Base-by-base conservation (phyloP, 2,888 invertebrate genomes). In the Bombylius discolor region DNA sequence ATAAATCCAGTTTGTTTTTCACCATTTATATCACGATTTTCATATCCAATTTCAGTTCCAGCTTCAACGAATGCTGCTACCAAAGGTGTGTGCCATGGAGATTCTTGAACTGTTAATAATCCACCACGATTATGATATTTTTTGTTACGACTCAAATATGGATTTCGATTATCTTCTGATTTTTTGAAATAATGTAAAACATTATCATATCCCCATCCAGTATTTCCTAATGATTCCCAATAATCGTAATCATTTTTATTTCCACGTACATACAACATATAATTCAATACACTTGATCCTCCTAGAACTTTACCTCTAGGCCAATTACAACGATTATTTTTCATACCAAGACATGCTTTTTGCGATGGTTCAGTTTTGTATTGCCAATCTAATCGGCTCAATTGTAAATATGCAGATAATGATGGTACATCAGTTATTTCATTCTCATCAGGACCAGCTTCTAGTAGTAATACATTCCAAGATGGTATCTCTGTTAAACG, bases 231-330 rank as follows among this genome's bases (percentile, higher is more conserved):
- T 1, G 80, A 76, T 64, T 90, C 89, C 95, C 96, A 96, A 49
- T 83, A 80, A 68, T 95, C 89, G 71, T 89, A 96, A 69, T 96
- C 96, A 63, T 82, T 78, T 56, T 79, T 78, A 68, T 85, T 89
- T 11, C 94, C 94, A 60, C 94, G 76, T 0, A 92, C 88, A 70
- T 94, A 94, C 5, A 93, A 78, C 93, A 94, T 92, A 70, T 89
- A 89, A 69, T 94, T 94, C 1, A 93, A 76, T 0, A 88, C 87
- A 62, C 88, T 87, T 1, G 87, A 87, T 1, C 94, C 94, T 4
- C 95, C 95, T 0, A 95, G 78, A 3, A 93, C 89, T 72, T 90
- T 91, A 31, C 90, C 90, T 51, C 95, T 77, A 0, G 91, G 90
- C 91, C 90, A 91, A 70, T 88, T 90, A 73, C 91, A 91, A 55